phyloP scores from a whole-genome alignment of 2,888 invertebrate genomes.

The Lissonota sp. region DNA sequence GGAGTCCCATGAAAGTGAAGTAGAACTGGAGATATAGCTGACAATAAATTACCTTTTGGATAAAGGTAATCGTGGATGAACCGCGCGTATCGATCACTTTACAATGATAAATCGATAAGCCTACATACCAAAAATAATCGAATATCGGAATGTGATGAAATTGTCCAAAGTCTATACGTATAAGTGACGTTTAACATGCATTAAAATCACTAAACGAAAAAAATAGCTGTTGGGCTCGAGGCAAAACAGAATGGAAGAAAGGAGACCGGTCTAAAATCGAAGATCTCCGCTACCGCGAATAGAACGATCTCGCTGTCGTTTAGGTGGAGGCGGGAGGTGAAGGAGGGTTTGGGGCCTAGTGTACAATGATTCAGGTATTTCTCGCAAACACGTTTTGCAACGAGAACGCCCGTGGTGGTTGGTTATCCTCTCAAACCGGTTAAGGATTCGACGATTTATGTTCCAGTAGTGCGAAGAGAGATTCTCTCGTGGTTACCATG shows the following conservation, averaged over 20 bases:
- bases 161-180: too few species aligned
- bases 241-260: background rate
- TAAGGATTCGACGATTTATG: slow-evolving; percentile 78
- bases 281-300: slow-evolving; percentile 29
- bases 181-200: too few species aligned
- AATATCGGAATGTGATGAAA: too few species aligned
- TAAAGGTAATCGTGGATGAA: too few species aligned
- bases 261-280: slow-evolving; percentile 14
- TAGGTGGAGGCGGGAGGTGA: slow-evolving; percentile 20
- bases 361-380: slow-evolving; percentile 49
- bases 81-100: too few species aligned
- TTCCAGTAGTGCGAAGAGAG: slow-evolving; percentile 53
- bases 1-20: too few species aligned
- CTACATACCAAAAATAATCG: too few species aligned
- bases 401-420: slow-evolving; percentile 64
- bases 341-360: slow-evolving; percentile 57
- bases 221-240: too few species aligned
- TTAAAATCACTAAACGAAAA: too few species aligned
- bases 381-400: slow-evolving; percentile 37
- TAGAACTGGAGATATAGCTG: too few species aligned
- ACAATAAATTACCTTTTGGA: too few species aligned
- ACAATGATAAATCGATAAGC: too few species aligned
- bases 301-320: slow-evolving; percentile 20
- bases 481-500: slow-evolving; percentile 44
- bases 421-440: slow-evolving; percentile 73